Percentiles rank a stretch among this genome's conserved stretches.
These are phyloP conservation scores for Sebastes vulpes DNA, from an alignment of 2,797 vertebrate genomes.

Conservation along the genomic window DNA sequence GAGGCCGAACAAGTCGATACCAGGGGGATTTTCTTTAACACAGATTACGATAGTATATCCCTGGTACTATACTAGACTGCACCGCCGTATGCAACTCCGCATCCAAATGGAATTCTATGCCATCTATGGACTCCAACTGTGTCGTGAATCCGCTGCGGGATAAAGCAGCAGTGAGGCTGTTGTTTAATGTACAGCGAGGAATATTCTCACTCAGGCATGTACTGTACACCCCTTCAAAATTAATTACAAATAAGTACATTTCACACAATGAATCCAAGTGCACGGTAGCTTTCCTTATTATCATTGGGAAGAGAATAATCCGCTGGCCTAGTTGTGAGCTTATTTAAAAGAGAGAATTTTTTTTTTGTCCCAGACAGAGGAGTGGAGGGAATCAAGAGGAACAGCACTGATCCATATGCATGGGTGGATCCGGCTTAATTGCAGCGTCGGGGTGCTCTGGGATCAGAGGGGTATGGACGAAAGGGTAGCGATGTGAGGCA, in stretches of 20 bases:
- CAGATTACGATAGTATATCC: slow-evolving; percentile 40
- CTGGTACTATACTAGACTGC: slow-evolving; percentile 11
- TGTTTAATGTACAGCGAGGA: slow-evolving; percentile 63
- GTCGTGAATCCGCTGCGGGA: slow-evolving; percentile 37
- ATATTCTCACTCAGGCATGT: not conserved
- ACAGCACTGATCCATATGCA: slow-evolving; percentile 65
- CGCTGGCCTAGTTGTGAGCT: slow-evolving; percentile 20
- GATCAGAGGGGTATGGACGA: slow-evolving; percentile 32
- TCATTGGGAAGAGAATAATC: slow-evolving; percentile 5
- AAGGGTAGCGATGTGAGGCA: slow-evolving; percentile 26
- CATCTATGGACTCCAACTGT: slow-evolving; percentile 27
- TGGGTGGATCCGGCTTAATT: slow-evolving; percentile 57
- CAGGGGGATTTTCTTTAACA: slow-evolving; percentile 50
- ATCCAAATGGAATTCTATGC: slow-evolving; percentile 47
- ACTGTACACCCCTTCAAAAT: slow-evolving; percentile 5
- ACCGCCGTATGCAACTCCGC: slow-evolving; percentile 16
- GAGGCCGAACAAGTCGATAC: slow-evolving; percentile 32
- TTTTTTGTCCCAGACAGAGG: slow-evolving; percentile 9
- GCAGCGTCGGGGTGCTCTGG: slow-evolving; percentile 26
- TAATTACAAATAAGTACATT: slow-evolving; percentile 37
- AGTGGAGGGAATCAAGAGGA: slow-evolving; percentile 36
- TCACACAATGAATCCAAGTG: slow-evolving; percentile 10
- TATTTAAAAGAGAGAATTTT: slow-evolving; percentile 33
- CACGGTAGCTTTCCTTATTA: not conserved
- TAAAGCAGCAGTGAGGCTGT: slow-evolving; percentile 38